Conservation (phyloP, 2,888 invertebrate genomes). For the Colostygia pectinataria region DNA sequence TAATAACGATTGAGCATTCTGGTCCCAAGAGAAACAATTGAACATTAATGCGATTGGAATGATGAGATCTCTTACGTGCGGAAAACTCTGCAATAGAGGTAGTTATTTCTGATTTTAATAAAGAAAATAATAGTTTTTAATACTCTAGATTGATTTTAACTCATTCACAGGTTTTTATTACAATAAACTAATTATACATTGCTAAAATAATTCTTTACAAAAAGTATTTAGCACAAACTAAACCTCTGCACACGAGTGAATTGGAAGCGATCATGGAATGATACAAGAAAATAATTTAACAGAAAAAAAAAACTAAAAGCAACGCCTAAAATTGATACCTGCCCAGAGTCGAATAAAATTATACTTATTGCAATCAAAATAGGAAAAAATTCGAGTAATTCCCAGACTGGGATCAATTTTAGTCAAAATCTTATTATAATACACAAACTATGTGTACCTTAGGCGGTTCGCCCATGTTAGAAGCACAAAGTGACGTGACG, state of each 20-base stretch:
- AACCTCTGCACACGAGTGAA: slow-evolving; percentile 25
- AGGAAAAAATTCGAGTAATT: slow-evolving; percentile 32
- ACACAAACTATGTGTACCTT: slow-evolving; percentile 30
- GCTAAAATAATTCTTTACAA: too few species aligned
- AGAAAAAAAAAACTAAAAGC: slow-evolving; percentile 43
- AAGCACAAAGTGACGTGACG: too few species aligned
- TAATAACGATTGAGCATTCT: slow-evolving; percentile 57
- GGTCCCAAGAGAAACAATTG: slow-evolving; percentile 57
- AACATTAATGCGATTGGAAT: slow-evolving; percentile 77
- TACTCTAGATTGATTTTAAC: too few species aligned
- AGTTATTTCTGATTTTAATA: background rate
- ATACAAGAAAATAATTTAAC: slow-evolving; percentile 54
- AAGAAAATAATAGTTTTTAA: too few species aligned
- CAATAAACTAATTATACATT: too few species aligned
- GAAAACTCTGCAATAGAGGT: slow-evolving; percentile 24
- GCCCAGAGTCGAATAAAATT: slow-evolving; percentile 40
- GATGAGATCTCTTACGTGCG: slow-evolving; percentile 71
- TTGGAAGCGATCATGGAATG: slow-evolving; percentile 77
- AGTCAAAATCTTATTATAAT: slow-evolving; percentile 41
- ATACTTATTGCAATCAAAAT: slow-evolving; percentile 36
- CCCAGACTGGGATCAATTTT: slow-evolving; percentile 46
- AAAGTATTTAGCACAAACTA: background rate
- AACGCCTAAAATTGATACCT: slow-evolving; percentile 59
- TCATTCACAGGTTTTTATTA: too few species aligned
- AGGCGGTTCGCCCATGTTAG: too few species aligned